These are phyloP conservation scores for Metacarcinus magister DNA, from an alignment of 2,888 invertebrate genomes.

Conservation along the genomic window DNA sequence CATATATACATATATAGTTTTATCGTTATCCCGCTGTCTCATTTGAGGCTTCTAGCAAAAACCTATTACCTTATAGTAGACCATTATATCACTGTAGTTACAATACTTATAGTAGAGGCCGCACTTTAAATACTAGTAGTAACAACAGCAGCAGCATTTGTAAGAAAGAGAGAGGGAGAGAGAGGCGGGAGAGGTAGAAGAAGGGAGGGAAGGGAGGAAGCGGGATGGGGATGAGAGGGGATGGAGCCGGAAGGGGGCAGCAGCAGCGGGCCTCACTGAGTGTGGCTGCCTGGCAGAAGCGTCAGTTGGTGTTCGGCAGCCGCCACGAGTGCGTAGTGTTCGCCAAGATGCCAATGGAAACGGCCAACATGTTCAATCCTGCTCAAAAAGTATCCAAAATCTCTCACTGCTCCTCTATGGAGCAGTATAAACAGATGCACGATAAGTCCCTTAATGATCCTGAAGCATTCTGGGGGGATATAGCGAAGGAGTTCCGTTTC, in stretches of 20 bases:
- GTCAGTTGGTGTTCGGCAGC: slow-evolving; percentile 10
- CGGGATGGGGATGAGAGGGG: not conserved
- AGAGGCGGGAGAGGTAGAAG: not conserved
- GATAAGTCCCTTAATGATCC: slow-evolving; percentile 94
- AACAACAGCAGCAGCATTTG: not conserved
- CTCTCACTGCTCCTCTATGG: slow-evolving; percentile 88
- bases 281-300: not conserved
- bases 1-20: no score
- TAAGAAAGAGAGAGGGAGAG: not conserved
- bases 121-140: no score
- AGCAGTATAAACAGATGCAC: slow-evolving; percentile 93
- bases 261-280: not conserved
- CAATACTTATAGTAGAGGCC: no score
- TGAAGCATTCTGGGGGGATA: slow-evolving; percentile 95
- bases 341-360: slow-evolving; percentile 63
- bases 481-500: slow-evolving; percentile 97
- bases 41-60: not conserved
- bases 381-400: slow-evolving; percentile 82
- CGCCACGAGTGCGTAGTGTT: not conserved
- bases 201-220: not conserved
- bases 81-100: not conserved
- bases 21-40: no score
- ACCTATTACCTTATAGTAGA: not conserved
- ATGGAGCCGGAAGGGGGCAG: not conserved
- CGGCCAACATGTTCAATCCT: slow-evolving; percentile 80